Conservation (phyloP, 2,113 vertebrate species). For the Polypterus bichir region DNA sequence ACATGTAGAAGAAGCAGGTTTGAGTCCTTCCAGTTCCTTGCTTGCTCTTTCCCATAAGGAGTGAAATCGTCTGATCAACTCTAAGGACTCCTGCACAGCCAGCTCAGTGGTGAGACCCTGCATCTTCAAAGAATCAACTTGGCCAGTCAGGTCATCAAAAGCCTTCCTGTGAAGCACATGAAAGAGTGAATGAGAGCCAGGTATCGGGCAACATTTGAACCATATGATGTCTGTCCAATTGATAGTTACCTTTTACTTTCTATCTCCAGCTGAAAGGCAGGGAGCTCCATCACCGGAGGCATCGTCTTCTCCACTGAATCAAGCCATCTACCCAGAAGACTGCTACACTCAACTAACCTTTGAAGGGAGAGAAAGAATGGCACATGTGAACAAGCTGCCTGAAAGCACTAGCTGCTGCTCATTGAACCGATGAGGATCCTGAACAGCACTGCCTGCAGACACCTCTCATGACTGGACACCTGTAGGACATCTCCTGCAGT, state of each 20-base stretch:
- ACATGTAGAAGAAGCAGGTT: too few relatives aligned
- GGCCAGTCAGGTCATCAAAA: conserved; percentile 27
- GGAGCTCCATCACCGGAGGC: conserved; percentile 19
- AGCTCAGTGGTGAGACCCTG: conserved; percentile 41
- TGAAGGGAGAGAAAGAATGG: too few relatives aligned
- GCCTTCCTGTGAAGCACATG: conserved; percentile 21
- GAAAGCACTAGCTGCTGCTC: too few relatives aligned
- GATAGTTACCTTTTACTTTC: conserved; percentile 38
- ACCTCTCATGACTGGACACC: too few relatives aligned
- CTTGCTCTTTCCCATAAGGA: conserved; percentile 22
- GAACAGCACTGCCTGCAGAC: too few relatives aligned
- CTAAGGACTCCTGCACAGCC: conserved; percentile 40
- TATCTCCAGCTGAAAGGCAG: conserved; percentile 35
- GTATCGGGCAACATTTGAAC: too few relatives aligned
- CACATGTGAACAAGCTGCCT: too few relatives aligned
- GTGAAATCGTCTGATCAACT: conserved; percentile 38
- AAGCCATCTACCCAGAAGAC: conserved; percentile 41
- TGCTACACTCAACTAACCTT: too few relatives aligned
- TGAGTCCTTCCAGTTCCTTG: too few relatives aligned
- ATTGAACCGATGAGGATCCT: too few relatives aligned
- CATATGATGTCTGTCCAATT: too few relatives aligned
- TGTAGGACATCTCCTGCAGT: too few relatives aligned
- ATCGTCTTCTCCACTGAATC: conserved; percentile 35
- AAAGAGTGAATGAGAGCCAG: neutral
- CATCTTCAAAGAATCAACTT: conserved; percentile 33